Conservation (phyloP, 2,888 invertebrate genomes). For the Agrochola lota region DNA sequence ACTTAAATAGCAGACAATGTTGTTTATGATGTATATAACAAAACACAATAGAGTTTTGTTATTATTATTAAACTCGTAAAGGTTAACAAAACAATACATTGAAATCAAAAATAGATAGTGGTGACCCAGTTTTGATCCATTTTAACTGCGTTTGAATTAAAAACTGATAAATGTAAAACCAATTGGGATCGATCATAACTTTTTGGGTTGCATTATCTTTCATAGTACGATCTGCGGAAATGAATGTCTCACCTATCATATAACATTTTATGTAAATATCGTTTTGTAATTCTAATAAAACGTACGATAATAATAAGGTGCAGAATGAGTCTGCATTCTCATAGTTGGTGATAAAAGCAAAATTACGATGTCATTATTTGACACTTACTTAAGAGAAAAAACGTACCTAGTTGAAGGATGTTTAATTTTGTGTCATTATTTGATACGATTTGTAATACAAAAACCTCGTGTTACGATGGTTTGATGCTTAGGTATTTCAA, state of each 20-base stretch:
- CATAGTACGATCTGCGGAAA: neutral
- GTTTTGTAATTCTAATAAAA: neutral
- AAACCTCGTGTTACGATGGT: neutral
- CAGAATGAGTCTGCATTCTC: neutral
- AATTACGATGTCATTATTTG: neutral
- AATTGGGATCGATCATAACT: neutral
- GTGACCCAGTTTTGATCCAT: neutral
- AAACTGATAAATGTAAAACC: neutral
- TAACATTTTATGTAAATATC: neutral
- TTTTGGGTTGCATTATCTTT: constrained; percentile 17
- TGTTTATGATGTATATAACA: neutral
- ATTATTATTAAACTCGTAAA: neutral
- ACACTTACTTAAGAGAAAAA: neutral
- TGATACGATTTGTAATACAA: neutral
- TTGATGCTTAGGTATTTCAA: neutral
- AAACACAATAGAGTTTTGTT: neutral
- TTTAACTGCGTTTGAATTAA: neutral
- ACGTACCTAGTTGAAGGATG: neutral
- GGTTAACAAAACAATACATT: neutral
- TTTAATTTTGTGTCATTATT: neutral
- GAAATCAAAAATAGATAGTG: neutral
- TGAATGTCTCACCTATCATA: neutral
- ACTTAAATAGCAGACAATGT: neutral
- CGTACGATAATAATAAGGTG: neutral
- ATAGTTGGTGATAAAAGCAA: neutral